These are phyloP conservation scores for Epinotia brunnichana DNA, from an alignment of 2,888 invertebrate species.

Conservation along the genomic window DNA sequence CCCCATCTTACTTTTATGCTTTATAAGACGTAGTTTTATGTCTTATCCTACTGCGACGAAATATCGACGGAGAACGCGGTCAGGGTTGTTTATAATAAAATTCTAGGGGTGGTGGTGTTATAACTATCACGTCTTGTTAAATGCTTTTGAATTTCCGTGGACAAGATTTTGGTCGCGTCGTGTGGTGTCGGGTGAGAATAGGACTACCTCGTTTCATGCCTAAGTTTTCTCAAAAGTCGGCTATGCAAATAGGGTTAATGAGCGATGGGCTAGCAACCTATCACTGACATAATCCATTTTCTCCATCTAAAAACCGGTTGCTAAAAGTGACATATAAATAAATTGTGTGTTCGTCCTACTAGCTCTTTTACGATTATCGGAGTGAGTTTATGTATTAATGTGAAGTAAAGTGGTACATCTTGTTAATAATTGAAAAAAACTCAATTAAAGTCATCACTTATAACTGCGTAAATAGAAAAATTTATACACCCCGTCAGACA, in stretches of 20 bases:
- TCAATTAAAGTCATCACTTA: no score
- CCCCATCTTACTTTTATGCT: conserved; percentile 55
- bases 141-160: neutral
- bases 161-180: neutral
- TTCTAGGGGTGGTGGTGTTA: neutral
- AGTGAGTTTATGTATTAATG: no score
- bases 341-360: no score
- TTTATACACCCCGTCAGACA: no score
- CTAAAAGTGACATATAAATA: neutral
- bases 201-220: neutral
- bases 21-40: conserved; percentile 58
- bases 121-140: neutral
- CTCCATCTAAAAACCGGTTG: neutral
- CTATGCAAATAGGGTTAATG: neutral
- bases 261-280: neutral
- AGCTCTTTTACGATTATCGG: no score
- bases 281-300: neutral
- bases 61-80: conserved; percentile 21
- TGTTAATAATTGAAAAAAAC: no score
- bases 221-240: neutral
- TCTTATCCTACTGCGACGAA: conserved; percentile 43
- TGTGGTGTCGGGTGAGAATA: neutral
- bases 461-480: no score
- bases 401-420: no score
- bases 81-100: conserved; percentile 16